Base-by-base conservation (phyloP, 2,888 invertebrate genomes). In the Branchellion lobata region DNA sequence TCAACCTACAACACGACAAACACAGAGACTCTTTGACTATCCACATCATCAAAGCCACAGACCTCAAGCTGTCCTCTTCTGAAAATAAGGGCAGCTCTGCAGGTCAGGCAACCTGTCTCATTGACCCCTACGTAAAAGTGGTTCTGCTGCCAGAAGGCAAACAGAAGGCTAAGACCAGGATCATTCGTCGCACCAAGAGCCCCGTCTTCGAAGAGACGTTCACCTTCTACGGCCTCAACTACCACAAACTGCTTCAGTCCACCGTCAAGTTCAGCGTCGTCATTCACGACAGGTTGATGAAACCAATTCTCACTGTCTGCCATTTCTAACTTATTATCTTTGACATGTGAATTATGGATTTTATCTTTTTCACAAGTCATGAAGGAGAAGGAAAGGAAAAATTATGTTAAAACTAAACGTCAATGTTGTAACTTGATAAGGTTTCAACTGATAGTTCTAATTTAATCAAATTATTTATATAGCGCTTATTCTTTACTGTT, bases 201-300 rank as follows among this genome's bases (percentile, higher is more conserved):
- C 99, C 99, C 0, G 92, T 95, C 0, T 99, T 97, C 88, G 97
- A 99, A 86, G 99, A 99, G 88, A 97, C 97, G 88, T 99, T 99
- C 88, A 98, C 97, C 0, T 98, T 99, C 90, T 99, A 96, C 87
- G 97, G 97, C 79, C 84, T 87, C 78, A 84, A 84, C 68, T 81
- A 82, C 83, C 92, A 92, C 86, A 95, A 96, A 88, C 90, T 96
- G 81, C 90, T 93, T 86, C 92, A 92, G 85, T 94, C 95, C 88
- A 96, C 95, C 94, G 86, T 97, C 94, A 87, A 87, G 83, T 87
- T 88, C 82, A 86, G 86, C 36, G 84, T 87, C 47, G 84, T 87
- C 69, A 86, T 85, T 89, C 96, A 96, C 88, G 96, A 97, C 89
- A 92, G 96, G 87, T 99, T 97, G 87, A 97, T 97, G 51, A 92